These are phyloP conservation scores for Palythoa heliodiscus DNA, from an alignment of 92 coral and sea anemone genomes.

Conservation along the genomic window DNA sequence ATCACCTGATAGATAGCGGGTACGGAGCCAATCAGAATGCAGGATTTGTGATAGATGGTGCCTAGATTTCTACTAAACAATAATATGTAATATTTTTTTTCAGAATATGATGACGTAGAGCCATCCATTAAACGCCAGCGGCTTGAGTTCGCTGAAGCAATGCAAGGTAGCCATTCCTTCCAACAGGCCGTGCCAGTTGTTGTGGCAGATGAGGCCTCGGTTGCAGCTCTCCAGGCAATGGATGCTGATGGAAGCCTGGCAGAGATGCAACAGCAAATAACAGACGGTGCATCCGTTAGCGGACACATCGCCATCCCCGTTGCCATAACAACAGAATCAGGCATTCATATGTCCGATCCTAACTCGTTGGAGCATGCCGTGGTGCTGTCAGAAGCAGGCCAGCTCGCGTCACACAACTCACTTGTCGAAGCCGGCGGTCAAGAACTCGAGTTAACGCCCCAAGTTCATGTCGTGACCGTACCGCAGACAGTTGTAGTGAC, in stretches of 20 bases:
- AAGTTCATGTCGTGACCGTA: slow-evolving; percentile 72
- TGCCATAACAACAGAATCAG: slow-evolving; percentile 96
- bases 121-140: slow-evolving; percentile 94
- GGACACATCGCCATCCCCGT: slow-evolving; percentile 98
- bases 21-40: too few species aligned
- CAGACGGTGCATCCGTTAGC: slow-evolving; percentile 77
- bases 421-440: slow-evolving; percentile 72
- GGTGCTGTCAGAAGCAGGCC: slow-evolving; percentile 67
- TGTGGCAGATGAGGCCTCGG: slow-evolving; percentile 97
- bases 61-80: too few species aligned
- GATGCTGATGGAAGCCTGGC: slow-evolving; percentile 78
- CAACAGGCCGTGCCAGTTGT: slow-evolving; percentile 89
- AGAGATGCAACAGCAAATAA: slow-evolving; percentile 92
- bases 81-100: not conserved
- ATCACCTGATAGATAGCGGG: too few species aligned
- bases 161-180: slow-evolving; percentile 85
- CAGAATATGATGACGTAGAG: slow-evolving; percentile 72
- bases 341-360: slow-evolving; percentile 81
- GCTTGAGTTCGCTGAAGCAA: slow-evolving; percentile 80
- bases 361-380: slow-evolving; percentile 75
- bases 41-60: too few species aligned
- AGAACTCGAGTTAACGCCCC: slow-evolving; percentile 70
- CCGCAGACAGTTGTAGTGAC: slow-evolving; percentile 92
- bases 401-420: slow-evolving; percentile 55
- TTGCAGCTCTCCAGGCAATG: slow-evolving; percentile 97